phyloP scores from a whole-genome alignment of 2,888 invertebrate species.

The Megaustenia siamemsis region DNA sequence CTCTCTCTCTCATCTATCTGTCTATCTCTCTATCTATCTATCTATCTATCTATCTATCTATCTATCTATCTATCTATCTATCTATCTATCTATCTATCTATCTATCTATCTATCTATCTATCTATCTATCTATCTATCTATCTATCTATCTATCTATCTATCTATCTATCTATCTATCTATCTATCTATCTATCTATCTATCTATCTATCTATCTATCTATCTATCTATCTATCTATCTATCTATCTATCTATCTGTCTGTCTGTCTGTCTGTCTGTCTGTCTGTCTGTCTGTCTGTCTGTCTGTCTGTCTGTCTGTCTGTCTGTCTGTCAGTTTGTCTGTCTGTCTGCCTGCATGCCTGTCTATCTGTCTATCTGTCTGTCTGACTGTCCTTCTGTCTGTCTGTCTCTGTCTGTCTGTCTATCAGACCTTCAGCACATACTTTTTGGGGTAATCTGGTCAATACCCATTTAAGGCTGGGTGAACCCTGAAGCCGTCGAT shows the following conservation, averaged over 20 bases:
- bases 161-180: constrained; percentile 6
- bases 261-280: constrained; percentile 4
- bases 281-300: neutral
- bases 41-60: too few relatives aligned
- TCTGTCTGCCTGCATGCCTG: too few relatives aligned
- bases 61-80: neutral
- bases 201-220: neutral
- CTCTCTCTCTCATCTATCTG: too few relatives aligned
- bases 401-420: neutral
- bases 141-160: constrained; percentile 1
- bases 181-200: constrained; percentile 3
- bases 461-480: too few relatives aligned
- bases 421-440: too few relatives aligned
- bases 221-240: neutral
- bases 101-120: neutral
- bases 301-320: neutral
- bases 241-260: neutral
- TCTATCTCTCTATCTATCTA: too few relatives aligned
- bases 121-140: constrained; percentile 1
- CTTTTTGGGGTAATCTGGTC: too few relatives aligned
- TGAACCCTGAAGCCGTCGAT: too few relatives aligned
- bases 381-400: too few relatives aligned
- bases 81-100: neutral
- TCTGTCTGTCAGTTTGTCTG: constrained; percentile 13
- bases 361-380: too few relatives aligned